phyloP scores from a whole-genome alignment of 2,113 vertebrate species.

The Pygoscelis adeliae region DNA sequence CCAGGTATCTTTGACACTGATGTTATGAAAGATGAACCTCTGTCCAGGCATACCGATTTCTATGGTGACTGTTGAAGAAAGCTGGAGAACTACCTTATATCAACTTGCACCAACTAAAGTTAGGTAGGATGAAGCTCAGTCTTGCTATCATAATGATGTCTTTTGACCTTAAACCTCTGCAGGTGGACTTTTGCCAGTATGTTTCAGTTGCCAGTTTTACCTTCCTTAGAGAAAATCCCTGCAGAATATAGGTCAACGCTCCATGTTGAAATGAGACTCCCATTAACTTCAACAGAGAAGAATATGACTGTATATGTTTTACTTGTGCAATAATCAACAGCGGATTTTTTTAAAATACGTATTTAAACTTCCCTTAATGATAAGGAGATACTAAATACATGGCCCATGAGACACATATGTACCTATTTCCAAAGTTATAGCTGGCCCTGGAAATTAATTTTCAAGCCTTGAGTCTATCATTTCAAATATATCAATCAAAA shows the following conservation, averaged over 20 bases:
- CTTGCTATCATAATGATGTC: not conserved
- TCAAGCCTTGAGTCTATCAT: not conserved
- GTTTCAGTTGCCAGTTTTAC: not conserved
- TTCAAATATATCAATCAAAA: not conserved
- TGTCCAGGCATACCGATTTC: not conserved
- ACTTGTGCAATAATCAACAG: not conserved
- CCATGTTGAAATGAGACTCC: not conserved
- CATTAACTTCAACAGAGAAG: not conserved
- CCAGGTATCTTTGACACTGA: not conserved
- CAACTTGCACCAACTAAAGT: not conserved
- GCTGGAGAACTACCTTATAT: not conserved
- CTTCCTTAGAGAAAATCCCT: not conserved
- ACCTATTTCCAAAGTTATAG: not conserved
- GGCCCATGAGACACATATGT: not conserved
- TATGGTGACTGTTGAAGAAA: not conserved
- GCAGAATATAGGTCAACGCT: not conserved
- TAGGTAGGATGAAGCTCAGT: not conserved
- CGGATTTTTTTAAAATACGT: accelerated
- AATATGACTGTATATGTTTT: not conserved
- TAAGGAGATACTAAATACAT: not conserved
- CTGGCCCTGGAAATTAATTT: not conserved
- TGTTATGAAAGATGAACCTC: not conserved
- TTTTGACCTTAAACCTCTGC: not conserved
- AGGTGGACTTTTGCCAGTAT: not conserved
- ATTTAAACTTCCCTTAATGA: not conserved